phyloP scores from a whole-genome alignment of 2,797 vertebrate genomes.

The Trachops cirrhosus region DNA sequence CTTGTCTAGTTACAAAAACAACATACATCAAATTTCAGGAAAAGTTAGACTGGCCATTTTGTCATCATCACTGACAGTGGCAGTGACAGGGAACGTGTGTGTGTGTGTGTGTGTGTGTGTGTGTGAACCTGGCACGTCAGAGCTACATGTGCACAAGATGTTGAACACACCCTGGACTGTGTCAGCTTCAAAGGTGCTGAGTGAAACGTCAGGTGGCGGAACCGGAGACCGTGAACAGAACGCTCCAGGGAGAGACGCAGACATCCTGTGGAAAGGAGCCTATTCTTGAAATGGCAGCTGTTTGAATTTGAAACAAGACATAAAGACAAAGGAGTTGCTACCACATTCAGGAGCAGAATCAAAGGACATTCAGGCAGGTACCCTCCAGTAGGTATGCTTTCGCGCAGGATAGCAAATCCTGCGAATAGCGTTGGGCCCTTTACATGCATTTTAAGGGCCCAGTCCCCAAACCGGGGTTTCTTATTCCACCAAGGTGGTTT shows the following conservation, averaged over 20 bases:
- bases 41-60: not conserved
- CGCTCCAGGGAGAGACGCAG: constrained; percentile 28
- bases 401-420: not conserved
- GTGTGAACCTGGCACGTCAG: constrained; percentile 19
- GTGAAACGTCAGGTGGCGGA: constrained; percentile 45
- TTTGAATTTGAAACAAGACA: constrained; percentile 35
- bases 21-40: not conserved
- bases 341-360: not conserved
- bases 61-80: not conserved
- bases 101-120: not conserved
- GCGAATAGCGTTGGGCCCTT: not conserved
- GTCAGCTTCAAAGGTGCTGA: constrained; percentile 47
- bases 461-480: not conserved
- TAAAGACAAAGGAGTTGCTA: not conserved
- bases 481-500: not conserved
- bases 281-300: constrained; percentile 12
- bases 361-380: not conserved
- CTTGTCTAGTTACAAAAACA: not conserved
- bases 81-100: not conserved
- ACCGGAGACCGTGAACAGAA: constrained; percentile 25
- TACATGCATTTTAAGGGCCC: not conserved
- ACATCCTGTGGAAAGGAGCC: constrained; percentile 42
- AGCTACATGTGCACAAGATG: not conserved
- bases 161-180: not conserved
- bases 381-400: not conserved